Percentiles rank a stretch among this genome's conserved stretches.
Evolutionary conservation across 1,140 invertebrate species (phyloP).

Genomic region (Trachelipus rathkii): DNA sequence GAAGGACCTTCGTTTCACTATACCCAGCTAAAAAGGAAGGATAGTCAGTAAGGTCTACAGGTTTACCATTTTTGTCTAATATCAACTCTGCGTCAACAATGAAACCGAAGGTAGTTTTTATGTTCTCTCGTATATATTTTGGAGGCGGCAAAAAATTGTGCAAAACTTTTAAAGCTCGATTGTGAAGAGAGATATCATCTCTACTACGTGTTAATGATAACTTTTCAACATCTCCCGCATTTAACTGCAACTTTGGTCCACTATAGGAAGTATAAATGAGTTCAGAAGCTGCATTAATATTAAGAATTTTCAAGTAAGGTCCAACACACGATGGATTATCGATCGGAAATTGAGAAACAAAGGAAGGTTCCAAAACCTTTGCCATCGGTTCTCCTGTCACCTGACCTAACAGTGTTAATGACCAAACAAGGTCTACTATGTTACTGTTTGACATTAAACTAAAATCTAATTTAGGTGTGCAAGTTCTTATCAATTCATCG

Average conservation of each 20-base stretch:
- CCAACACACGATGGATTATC: neutral
- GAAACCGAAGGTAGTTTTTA: neutral
- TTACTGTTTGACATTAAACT: neutral
- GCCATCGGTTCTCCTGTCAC: neutral
- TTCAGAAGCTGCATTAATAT: neutral
- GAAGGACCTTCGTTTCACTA: neutral
- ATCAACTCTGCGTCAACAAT: neutral
- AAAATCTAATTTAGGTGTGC: neutral
- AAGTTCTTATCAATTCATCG: neutral
- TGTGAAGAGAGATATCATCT: neutral
- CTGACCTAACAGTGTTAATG: neutral
- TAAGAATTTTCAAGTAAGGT: neutral
- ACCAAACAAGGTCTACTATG: neutral
- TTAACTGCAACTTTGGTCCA: neutral
- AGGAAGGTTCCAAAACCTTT: neutral
- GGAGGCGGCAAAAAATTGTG: neutral
- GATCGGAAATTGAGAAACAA: neutral
- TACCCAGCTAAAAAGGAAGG: neutral
- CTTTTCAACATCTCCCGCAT: neutral
- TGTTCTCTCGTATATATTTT: neutral
- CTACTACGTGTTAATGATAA: neutral
- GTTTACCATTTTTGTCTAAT: neutral
- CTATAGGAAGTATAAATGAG: neutral
- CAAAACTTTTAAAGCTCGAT: neutral
- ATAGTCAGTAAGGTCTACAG: neutral